Conservation (phyloP, 1,140 invertebrate genomes). For the Ganaspis sp. region DNA sequence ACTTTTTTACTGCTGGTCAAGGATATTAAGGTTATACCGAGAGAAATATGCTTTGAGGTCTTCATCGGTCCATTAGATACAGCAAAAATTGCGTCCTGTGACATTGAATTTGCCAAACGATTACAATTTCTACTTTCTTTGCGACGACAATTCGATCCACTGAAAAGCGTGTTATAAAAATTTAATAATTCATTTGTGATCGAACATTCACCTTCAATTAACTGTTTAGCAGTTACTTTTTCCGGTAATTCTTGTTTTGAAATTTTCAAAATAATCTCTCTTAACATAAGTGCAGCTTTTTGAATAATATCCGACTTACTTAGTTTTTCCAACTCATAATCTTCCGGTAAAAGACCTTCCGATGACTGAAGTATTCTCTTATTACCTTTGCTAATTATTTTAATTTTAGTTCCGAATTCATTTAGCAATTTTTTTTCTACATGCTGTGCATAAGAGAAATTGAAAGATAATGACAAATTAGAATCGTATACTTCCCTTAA, state of each 20-base stretch:
- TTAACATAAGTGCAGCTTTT: constrained; percentile 54
- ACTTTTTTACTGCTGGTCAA: constrained; percentile 62
- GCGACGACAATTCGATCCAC: constrained; percentile 38
- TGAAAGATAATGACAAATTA: too few relatives aligned
- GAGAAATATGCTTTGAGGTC: constrained; percentile 61
- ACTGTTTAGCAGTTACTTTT: constrained; percentile 45
- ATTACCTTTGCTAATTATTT: too few relatives aligned
- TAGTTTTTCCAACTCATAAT: constrained; percentile 13
- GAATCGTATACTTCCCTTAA: too few relatives aligned
- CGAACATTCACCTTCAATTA: constrained; percentile 49
- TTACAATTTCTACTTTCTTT: constrained; percentile 41
- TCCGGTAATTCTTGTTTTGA: constrained; percentile 41
- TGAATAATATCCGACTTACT: constrained; percentile 50
- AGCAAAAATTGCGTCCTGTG: constrained; percentile 44
- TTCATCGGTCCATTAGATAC: constrained; percentile 52
- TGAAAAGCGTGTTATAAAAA: constrained; percentile 45
- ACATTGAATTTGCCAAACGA: constrained; percentile 37
- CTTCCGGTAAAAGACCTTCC: too few relatives aligned
- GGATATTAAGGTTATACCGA: constrained; percentile 62
- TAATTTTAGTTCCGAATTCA: too few relatives aligned
- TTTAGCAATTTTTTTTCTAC: too few relatives aligned
- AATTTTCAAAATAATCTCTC: constrained; percentile 48
- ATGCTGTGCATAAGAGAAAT: too few relatives aligned
- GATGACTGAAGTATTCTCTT: too few relatives aligned
- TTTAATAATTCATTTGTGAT: constrained; percentile 41